A percentile compares a stretch with the other conserved stretches of the same genome.
phyloP scores from a whole-genome alignment of 1,140 invertebrate genomes.

The Arctopsyche grandis region DNA sequence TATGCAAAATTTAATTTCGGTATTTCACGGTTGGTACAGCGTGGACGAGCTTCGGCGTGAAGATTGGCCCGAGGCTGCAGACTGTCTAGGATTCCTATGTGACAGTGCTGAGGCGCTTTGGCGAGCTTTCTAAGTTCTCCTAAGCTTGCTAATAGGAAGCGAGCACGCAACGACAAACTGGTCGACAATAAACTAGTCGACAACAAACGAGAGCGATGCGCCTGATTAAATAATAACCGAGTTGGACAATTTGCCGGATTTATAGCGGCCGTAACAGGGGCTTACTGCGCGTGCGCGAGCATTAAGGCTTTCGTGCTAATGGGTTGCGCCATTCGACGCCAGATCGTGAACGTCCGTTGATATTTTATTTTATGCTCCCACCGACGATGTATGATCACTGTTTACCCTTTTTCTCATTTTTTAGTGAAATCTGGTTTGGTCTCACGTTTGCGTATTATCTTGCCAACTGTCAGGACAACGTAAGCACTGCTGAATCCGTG shows the following conservation, averaged over 20 bases:
- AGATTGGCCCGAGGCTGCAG: not conserved
- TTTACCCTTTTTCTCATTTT: no score
- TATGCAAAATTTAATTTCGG: no score
- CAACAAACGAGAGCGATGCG: not conserved
- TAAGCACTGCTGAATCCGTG: no score
- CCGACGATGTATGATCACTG: no score
- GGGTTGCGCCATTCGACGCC: not conserved
- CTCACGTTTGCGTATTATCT: no score
- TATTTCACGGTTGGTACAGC: not conserved
- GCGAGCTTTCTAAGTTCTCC: constrained; percentile 2
- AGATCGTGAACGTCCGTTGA: not conserved
- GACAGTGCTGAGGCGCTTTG: not conserved
- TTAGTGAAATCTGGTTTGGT: no score
- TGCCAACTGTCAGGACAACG: no score
- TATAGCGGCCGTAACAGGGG: not conserved
- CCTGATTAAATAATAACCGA: not conserved
- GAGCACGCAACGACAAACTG: constrained; percentile 24
- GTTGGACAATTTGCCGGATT: constrained; percentile 3
- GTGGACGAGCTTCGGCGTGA: not conserved
- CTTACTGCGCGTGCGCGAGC: not conserved
- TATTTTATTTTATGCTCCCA: no score
- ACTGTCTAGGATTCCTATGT: constrained; percentile 16
- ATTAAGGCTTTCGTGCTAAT: constrained; percentile 2
- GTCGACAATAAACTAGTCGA: no score
- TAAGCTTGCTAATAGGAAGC: constrained; percentile 15